These are phyloP conservation scores for Plebejus anna DNA, from an alignment of 2,888 invertebrate genomes.

Conservation along the genomic window DNA sequence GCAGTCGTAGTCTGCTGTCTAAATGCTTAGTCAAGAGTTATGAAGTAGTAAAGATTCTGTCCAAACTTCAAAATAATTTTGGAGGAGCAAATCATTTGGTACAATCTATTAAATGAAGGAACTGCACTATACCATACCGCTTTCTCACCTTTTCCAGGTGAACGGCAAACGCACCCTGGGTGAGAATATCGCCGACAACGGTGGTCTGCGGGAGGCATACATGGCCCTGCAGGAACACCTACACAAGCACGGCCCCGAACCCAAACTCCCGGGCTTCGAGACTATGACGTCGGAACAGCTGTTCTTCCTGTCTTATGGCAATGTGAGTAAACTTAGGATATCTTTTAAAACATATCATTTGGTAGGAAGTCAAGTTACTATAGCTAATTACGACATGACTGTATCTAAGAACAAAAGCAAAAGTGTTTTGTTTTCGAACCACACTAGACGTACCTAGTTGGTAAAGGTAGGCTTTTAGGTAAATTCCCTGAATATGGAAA, in stretches of 20 bases:
- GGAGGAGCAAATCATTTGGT: too few species aligned
- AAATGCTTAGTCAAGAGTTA: too few species aligned
- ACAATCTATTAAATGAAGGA: too few species aligned
- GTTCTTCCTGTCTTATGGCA: constrained; percentile 90
- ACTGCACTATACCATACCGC: too few species aligned
- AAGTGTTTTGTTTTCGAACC: not conserved
- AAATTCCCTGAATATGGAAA: too few species aligned
- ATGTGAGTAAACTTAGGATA: constrained; percentile 74
- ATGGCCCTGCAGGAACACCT: constrained; percentile 83
- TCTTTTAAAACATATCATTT: too few species aligned
- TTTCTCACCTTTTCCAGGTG: constrained; percentile 68
- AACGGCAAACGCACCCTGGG: constrained; percentile 87
- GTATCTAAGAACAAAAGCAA: not conserved
- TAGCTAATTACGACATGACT: not conserved
- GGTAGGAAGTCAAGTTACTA: not conserved
- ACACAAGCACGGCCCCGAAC: constrained; percentile 77
- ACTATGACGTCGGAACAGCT: constrained; percentile 85
- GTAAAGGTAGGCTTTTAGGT: too few species aligned
- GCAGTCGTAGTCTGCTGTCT: too few species aligned
- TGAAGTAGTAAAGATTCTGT: too few species aligned
- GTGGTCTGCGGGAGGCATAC: constrained; percentile 87
- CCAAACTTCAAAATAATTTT: too few species aligned
- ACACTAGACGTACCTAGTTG: too few species aligned
- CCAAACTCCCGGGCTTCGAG: constrained; percentile 86
- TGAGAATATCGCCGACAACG: constrained; percentile 92